These are phyloP conservation scores for Lumbricus terrestris DNA, from an alignment of 2,888 invertebrate genomes.

Conservation along the genomic window DNA sequence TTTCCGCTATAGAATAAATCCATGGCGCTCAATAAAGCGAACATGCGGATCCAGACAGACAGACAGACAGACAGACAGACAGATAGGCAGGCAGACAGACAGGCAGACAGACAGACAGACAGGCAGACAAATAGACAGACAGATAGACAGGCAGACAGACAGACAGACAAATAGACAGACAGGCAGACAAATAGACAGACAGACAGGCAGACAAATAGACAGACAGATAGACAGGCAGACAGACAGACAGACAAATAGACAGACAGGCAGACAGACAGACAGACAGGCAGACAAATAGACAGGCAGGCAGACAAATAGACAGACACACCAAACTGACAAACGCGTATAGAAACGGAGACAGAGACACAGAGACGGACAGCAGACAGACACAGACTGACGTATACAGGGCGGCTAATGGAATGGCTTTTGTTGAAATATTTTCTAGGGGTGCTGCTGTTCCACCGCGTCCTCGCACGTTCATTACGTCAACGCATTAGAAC, in stretches of 20 bases:
- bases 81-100: not conserved
- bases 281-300: not conserved
- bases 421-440: not conserved
- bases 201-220: not conserved
- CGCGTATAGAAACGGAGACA: not conserved
- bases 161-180: not conserved
- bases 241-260: not conserved
- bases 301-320: not conserved
- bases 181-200: not conserved
- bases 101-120: not conserved
- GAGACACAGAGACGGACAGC: not conserved
- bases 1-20: not conserved
- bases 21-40: not conserved
- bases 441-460: not conserved
- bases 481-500: not conserved
- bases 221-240: not conserved
- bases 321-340: not conserved
- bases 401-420: not conserved
- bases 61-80: not conserved
- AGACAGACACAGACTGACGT: not conserved
- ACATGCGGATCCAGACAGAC: not conserved
- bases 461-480: not conserved
- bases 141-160: not conserved
- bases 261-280: not conserved
- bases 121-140: not conserved